phyloP scores from a whole-genome alignment of 92 coral and sea anemone genomes.

The Zoanthus sansibaricus region DNA sequence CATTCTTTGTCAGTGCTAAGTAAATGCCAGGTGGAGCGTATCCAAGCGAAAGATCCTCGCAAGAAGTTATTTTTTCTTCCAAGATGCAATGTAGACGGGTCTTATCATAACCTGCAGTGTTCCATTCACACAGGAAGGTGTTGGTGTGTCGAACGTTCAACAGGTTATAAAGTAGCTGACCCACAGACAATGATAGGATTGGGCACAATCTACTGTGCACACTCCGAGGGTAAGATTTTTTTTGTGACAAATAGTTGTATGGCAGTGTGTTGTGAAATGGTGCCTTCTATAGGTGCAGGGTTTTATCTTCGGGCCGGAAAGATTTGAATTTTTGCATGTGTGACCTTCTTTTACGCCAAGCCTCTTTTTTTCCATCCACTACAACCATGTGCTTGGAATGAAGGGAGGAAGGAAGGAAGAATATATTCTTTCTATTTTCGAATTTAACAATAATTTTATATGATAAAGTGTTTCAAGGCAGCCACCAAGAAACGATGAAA shows the following conservation, averaged over 20 bases:
- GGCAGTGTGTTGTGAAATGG: neutral
- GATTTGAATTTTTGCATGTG: too few relatives aligned
- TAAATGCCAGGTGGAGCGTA: constrained; percentile 78
- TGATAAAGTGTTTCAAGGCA: too few relatives aligned
- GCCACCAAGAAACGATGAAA: too few relatives aligned
- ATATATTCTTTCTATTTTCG: too few relatives aligned
- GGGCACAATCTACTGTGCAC: constrained; percentile 75
- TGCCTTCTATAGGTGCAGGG: too few relatives aligned
- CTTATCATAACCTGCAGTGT: constrained; percentile 90
- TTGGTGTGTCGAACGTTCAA: constrained; percentile 91
- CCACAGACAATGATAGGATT: constrained; percentile 53
- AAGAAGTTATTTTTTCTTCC: constrained; percentile 81
- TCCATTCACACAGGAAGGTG: constrained; percentile 83
- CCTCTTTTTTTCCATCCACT: too few relatives aligned
- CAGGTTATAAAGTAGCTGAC: constrained; percentile 91
- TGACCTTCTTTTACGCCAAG: too few relatives aligned
- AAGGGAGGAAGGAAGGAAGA: too few relatives aligned
- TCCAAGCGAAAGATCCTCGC: constrained; percentile 87
- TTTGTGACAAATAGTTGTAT: neutral
- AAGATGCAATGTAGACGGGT: constrained; percentile 80
- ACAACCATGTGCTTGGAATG: too few relatives aligned
- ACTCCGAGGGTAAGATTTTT: constrained; percentile 61
- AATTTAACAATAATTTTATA: too few relatives aligned
- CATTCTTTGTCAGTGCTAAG: constrained; percentile 51
- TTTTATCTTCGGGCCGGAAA: too few relatives aligned